phyloP scores from a whole-genome alignment of 2,797 vertebrate species.

The Rhinichthys osculus region DNA sequence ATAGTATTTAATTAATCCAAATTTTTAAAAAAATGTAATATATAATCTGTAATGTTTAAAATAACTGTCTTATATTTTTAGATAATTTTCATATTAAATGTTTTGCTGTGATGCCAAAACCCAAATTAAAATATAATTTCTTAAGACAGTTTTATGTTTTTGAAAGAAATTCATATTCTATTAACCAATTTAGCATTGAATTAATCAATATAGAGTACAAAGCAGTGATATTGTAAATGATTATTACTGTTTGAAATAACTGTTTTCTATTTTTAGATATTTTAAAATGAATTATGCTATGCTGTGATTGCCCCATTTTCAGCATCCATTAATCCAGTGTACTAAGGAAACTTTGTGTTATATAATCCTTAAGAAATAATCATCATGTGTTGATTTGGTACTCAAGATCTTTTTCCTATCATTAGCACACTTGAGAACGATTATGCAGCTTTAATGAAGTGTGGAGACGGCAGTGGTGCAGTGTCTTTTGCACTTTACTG shows the following conservation, averaged over 20 bases:
- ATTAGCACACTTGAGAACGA: neutral
- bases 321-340: neutral
- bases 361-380: constrained; percentile 11
- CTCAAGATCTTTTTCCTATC: neutral
- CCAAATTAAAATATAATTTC: neutral
- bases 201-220: neutral
- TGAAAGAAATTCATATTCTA: neutral
- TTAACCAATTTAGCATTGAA: neutral
- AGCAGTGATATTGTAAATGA: neutral
- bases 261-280: neutral
- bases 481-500: neutral
- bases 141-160: neutral
- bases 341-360: neutral
- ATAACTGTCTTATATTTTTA: neutral
- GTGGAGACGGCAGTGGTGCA: neutral
- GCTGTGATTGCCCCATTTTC: neutral
- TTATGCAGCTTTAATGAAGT: constrained; percentile 12
- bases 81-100: neutral
- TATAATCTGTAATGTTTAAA: neutral
- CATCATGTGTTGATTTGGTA: neutral
- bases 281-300: neutral
- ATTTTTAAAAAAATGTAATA: neutral
- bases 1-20: neutral
- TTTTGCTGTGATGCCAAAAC: neutral
- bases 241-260: neutral